These are phyloP conservation scores for Lobophora halterata DNA, from an alignment of 2,888 invertebrate genomes.

Conservation along the genomic window DNA sequence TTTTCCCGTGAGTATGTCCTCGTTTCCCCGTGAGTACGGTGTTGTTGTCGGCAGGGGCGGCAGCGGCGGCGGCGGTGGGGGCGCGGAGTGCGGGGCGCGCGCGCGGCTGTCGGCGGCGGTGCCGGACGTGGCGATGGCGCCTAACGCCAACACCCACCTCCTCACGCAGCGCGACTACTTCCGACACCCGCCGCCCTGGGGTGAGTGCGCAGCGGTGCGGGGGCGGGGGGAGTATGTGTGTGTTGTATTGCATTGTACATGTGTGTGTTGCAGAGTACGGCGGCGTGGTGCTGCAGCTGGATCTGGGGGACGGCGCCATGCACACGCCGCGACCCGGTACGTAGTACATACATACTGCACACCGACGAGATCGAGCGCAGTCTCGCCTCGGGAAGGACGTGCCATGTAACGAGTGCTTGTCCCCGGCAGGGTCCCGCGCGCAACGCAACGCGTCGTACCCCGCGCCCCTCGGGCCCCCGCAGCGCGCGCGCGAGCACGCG, in stretches of 20 bases:
- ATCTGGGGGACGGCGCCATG: constrained; percentile 91
- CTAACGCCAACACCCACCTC: constrained; percentile 82
- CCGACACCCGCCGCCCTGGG: constrained; percentile 55
- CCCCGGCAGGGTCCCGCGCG: constrained; percentile 52
- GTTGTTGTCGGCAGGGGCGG: not conserved
- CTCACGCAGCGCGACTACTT: constrained; percentile 84
- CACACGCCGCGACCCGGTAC: constrained; percentile 77
- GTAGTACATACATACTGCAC: constrained; percentile 12
- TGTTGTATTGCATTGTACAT: too few species aligned
- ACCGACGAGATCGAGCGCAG: too few species aligned
- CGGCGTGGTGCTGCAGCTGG: constrained; percentile 84
- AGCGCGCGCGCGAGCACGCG: constrained; percentile 6
- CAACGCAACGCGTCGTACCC: constrained; percentile 48
- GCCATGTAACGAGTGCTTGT: too few species aligned
- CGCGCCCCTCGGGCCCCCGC: constrained; percentile 27
- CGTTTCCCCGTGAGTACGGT: too few species aligned
- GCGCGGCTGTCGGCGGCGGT: constrained; percentile 86
- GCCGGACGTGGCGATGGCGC: constrained; percentile 96
- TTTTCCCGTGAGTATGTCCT: too few species aligned
- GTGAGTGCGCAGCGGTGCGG: constrained; percentile 12
- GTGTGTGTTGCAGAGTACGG: constrained; percentile 57
- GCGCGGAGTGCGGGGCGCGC: constrained; percentile 5
- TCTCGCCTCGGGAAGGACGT: too few species aligned
- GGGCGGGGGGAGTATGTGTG: too few species aligned
- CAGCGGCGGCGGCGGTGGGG: not conserved